Evolutionary conservation across 2,888 invertebrate species (phyloP), one percentile per base, ranked within the genome.

Genomic region (Baronia brevicornis): DNA sequence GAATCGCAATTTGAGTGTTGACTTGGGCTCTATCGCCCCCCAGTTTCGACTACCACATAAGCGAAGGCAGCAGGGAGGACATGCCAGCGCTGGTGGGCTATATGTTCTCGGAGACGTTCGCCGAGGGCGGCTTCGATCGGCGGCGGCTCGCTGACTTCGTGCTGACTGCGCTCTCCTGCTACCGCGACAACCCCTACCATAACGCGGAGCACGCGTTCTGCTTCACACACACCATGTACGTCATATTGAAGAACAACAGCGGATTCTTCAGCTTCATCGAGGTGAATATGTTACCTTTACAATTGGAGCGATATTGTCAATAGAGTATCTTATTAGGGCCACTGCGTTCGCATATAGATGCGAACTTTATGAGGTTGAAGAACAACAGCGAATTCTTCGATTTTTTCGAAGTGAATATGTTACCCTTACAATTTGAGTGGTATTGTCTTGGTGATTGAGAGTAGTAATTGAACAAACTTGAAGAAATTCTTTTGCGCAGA

Each of bases 161-260:
- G 0, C 59, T 88, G 5, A 80, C 86, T 1, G 65, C 86, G 1
- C 56, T 84, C 1, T 38, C 49, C 7, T 68, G 72, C 37, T 89
- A 89, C 46, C 63, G 88, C 2, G 43, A 67, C 19, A 87, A 87
- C 43, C 84, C 87, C 0, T 90, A 89, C 47, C 89, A 89, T 46
- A 89, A 89, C 54, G 86, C 87, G 1, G 86, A 88, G 29, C 89
- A 90, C 44, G 89, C 88, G 1, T 89, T 89, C 57, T 84, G 82
- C 31, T 88, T 88, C 29, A 80, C 85, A 0, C 89, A 90, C 52
- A 87, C 87, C 24, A 85, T 89, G 85, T 89, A 71, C 43, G 60
- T 87, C 38, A 84, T 89, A 15, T 53, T 89, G 9, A 51, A 48
- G 10, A 74, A 72, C 33, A 88, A 89, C 44, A 33, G 43, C 3